Evolutionary conservation across 2,113 vertebrate genomes (phyloP).

Genomic region (Sclerurus mexicanus): DNA sequence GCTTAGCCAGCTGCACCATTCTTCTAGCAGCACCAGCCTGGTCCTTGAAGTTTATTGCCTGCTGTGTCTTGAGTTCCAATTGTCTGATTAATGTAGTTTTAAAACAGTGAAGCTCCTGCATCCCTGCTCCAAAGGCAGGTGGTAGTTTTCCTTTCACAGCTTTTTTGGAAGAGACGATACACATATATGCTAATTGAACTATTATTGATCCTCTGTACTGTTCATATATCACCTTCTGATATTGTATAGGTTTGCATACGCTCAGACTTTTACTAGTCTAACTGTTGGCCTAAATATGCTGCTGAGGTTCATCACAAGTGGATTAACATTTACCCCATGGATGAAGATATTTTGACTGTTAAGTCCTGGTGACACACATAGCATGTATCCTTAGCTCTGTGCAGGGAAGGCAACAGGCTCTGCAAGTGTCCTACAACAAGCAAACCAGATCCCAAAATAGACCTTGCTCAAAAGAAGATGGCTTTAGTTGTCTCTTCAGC

Average conservation of each 20-base stretch:
- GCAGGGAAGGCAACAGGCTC: neutral
- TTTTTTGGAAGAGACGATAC: neutral
- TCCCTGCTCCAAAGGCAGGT: neutral
- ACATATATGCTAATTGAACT: neutral
- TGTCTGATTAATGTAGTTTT: neutral
- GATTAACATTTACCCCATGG: neutral
- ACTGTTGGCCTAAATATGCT: neutral
- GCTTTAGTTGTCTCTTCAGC: neutral
- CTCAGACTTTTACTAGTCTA: neutral
- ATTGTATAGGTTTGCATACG: neutral
- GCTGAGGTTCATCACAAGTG: neutral
- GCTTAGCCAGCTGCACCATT: neutral
- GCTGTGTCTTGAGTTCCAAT: neutral
- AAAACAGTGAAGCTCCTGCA: neutral
- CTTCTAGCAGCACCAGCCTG: neutral
- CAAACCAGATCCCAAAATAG: neutral
- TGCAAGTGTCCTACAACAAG: neutral
- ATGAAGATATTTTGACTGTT: neutral
- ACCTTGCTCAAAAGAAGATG: neutral
- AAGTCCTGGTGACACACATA: neutral
- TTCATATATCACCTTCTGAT: neutral
- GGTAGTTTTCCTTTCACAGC: neutral
- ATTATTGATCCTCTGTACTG: neutral
- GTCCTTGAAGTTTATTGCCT: constrained; percentile 9
- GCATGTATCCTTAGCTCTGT: neutral